These are phyloP conservation scores for Osmerus mordax DNA, from an alignment of 2,113 vertebrate genomes.

Conservation along the genomic window DNA sequence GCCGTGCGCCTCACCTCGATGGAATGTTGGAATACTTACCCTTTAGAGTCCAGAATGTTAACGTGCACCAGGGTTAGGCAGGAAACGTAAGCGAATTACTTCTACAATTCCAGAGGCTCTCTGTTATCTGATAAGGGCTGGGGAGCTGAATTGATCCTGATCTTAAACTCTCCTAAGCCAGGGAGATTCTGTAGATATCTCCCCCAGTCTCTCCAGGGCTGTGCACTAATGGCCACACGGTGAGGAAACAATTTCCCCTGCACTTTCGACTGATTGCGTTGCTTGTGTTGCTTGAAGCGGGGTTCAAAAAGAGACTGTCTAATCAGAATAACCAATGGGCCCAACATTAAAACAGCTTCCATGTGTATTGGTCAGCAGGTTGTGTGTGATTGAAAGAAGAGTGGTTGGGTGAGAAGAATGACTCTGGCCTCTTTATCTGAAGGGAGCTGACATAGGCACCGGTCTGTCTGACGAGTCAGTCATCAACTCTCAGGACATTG, in stretches of 20 bases:
- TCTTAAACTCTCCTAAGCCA: conserved; percentile 63
- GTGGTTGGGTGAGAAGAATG: conserved; percentile 11
- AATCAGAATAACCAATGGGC: conserved; percentile 53
- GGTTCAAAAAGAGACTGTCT: conserved; percentile 41
- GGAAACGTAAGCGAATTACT: conserved; percentile 25
- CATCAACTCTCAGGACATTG: conserved; percentile 48
- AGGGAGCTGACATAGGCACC: conserved; percentile 49
- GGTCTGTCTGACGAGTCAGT: conserved; percentile 54
- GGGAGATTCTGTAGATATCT: conserved; percentile 64
- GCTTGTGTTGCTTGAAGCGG: conserved; percentile 43
- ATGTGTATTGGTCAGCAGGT: conserved; percentile 43
- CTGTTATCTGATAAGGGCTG: conserved; percentile 65
- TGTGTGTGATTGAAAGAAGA: conserved; percentile 24
- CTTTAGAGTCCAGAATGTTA: neutral
- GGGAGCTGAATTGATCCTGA: conserved; percentile 57
- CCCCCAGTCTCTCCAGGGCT: conserved; percentile 45
- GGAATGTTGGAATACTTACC: conserved; percentile 17
- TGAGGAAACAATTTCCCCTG: conserved; percentile 67
- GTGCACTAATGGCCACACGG: conserved; percentile 51
- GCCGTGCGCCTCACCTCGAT: neutral
- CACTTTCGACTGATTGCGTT: conserved; percentile 66
- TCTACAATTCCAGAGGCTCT: conserved; percentile 45
- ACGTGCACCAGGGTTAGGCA: conserved; percentile 29
- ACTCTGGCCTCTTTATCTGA: conserved; percentile 5
- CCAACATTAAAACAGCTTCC: conserved; percentile 57